Conservation (phyloP, 2,888 invertebrate genomes). For the Monopis laevigella region DNA sequence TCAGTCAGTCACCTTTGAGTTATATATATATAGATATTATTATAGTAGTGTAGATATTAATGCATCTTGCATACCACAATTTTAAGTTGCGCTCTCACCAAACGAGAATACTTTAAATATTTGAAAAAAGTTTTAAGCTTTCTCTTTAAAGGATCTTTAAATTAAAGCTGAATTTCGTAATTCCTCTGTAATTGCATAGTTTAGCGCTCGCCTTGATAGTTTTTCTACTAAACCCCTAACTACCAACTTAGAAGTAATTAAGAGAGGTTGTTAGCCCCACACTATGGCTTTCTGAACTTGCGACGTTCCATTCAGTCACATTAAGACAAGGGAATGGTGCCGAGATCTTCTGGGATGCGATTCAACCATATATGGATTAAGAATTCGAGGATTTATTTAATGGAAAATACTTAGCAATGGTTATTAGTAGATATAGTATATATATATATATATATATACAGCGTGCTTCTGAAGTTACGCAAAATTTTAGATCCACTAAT, state of each 20-base stretch:
- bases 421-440: neutral
- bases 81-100: too few relatives aligned
- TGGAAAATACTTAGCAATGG: slow-evolving; percentile 35
- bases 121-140: too few relatives aligned
- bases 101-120: too few relatives aligned
- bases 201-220: too few relatives aligned
- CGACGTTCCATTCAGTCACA: slow-evolving; percentile 19
- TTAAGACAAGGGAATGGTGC: slow-evolving; percentile 33
- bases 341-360: slow-evolving; percentile 19
- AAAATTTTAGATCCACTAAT: too few relatives aligned
- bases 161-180: too few relatives aligned
- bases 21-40: too few relatives aligned
- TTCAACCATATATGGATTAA: slow-evolving; percentile 48
- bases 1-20: too few relatives aligned
- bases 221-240: slow-evolving; percentile 5
- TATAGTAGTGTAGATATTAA: too few relatives aligned
- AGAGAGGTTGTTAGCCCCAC: slow-evolving; percentile 10
- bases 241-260: slow-evolving; percentile 6
- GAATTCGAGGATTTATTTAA: slow-evolving; percentile 55
- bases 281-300: slow-evolving; percentile 11
- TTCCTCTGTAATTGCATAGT: too few relatives aligned
- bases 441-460: neutral
- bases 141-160: too few relatives aligned
- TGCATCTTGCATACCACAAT: too few relatives aligned
- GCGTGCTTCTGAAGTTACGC: neutral